These are phyloP conservation scores for Monochamus alternatus DNA, from an alignment of 2,888 invertebrate species.

Conservation along the genomic window DNA sequence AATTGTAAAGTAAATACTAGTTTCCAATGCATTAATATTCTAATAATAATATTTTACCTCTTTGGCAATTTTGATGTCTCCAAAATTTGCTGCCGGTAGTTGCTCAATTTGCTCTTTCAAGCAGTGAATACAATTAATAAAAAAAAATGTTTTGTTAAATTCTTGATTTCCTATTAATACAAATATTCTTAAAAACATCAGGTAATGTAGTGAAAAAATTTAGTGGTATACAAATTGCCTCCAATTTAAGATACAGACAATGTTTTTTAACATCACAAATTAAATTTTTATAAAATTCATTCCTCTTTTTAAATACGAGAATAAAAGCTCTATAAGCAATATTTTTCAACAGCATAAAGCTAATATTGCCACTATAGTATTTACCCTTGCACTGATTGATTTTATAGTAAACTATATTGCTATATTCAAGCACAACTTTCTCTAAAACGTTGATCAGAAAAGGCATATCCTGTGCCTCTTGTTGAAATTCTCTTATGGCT, in stretches of 20 bases:
- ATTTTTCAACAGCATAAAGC: constrained; percentile 41
- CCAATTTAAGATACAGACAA: constrained; percentile 33
- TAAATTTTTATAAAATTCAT: constrained; percentile 43
- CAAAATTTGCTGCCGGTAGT: no score
- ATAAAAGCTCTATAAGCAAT: constrained; percentile 51
- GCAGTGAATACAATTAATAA: no score
- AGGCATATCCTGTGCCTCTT: constrained; percentile 36
- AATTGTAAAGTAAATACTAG: no score
- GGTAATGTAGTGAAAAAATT: constrained; percentile 46
- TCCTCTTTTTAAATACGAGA: constrained; percentile 50
- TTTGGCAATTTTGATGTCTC: no score
- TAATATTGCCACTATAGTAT: constrained; percentile 40
- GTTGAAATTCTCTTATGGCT: constrained; percentile 39
- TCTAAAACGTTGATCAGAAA: constrained; percentile 4
- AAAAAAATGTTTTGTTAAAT: background rate
- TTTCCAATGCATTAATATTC: no score
- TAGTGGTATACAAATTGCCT: constrained; percentile 23
- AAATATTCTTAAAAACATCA: constrained; percentile 33
- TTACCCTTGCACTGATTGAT: constrained; percentile 43
- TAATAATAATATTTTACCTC: no score
- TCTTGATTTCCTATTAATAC: constrained; percentile 32
- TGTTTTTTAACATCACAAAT: constrained; percentile 24
- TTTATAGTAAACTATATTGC: constrained; percentile 39
- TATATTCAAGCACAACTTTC: constrained; percentile 39
- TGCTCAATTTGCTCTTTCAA: no score